Evolutionary conservation across 2,888 invertebrate species (phyloP).

Genomic region (Hydriomena furcata): DNA sequence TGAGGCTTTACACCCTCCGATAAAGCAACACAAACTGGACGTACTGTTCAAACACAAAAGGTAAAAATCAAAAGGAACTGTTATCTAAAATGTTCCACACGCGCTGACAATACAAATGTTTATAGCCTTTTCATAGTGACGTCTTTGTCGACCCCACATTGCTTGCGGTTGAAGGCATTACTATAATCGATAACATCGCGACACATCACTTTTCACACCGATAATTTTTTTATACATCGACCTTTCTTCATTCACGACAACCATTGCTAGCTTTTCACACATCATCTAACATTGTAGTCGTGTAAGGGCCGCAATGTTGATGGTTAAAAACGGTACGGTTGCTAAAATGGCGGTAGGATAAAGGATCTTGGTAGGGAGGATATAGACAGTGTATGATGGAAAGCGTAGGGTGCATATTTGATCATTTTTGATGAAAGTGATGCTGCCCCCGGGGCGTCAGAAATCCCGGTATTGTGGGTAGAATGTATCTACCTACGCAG

Average conservation of each 20-base stretch:
- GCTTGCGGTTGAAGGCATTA: slow-evolving; percentile 54
- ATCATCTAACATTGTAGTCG: background rate
- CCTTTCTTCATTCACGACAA: slow-evolving; percentile 1
- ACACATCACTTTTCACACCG: slow-evolving; percentile 48
- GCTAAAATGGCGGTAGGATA: background rate
- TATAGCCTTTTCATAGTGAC: slow-evolving; percentile 46
- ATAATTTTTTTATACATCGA: slow-evolving; percentile 8
- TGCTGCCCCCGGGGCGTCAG: slow-evolving; percentile 37
- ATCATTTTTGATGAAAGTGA: slow-evolving; percentile 59
- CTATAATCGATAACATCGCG: slow-evolving; percentile 73
- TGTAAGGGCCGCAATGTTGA: slow-evolving; percentile 24
- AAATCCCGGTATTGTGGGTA: slow-evolving; percentile 43
- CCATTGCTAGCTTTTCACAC: slow-evolving; percentile 36
- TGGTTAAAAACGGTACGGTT: background rate
- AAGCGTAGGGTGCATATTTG: slow-evolving; percentile 76
- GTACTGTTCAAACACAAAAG: slow-evolving; percentile 22
- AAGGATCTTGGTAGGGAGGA: slow-evolving; percentile 36
- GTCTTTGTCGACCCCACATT: slow-evolving; percentile 45
- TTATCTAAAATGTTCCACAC: slow-evolving; percentile 29
- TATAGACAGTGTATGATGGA: slow-evolving; percentile 61
- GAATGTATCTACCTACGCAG: slow-evolving; percentile 31
- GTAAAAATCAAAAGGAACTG: slow-evolving; percentile 19
- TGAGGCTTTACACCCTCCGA: too few species aligned
- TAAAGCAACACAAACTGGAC: slow-evolving; percentile 15
- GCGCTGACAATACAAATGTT: slow-evolving; percentile 39